These are phyloP conservation scores for Atta cephalotes DNA, from an alignment of 1,140 invertebrate species.

Conservation along the genomic window DNA sequence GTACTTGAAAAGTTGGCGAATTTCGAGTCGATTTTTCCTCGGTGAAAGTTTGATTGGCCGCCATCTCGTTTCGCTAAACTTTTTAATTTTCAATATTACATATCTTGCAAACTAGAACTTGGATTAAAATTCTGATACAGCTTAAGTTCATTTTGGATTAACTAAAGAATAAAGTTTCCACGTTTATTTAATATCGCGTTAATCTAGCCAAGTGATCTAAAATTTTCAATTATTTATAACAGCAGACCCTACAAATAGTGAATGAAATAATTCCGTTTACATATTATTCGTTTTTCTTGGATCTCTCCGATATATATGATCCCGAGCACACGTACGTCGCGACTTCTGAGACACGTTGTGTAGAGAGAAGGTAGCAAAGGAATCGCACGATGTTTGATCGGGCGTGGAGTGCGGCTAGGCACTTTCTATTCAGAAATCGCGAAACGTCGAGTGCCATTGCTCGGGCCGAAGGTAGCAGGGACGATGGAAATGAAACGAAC, in stretches of 20 bases:
- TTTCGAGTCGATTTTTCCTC: conserved; percentile 58
- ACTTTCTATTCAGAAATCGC: conserved; percentile 52
- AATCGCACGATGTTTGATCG: conserved; percentile 34
- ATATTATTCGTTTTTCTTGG: not conserved
- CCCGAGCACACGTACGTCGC: not conserved
- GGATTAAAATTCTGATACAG: conserved; percentile 43
- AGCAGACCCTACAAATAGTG: not conserved
- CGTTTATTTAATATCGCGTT: not conserved
- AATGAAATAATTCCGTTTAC: conserved; percentile 1
- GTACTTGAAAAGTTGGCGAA: conserved; percentile 59
- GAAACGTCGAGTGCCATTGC: conserved; percentile 57
- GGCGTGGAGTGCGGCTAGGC: conserved; percentile 19
- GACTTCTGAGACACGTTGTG: conserved; percentile 14
- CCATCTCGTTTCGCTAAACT: conserved; percentile 37
- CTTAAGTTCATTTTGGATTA: not conserved
- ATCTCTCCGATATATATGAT: not conserved
- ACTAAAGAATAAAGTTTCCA: not conserved
- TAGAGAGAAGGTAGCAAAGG: not conserved
- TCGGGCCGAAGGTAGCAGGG: not conserved
- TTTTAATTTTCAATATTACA: conserved; percentile 64
- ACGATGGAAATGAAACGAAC: conserved; percentile 61
- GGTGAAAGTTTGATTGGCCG: conserved; percentile 60
- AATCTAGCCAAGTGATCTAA: not conserved
- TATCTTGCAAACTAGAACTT: conserved; percentile 34
- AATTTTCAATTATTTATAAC: not conserved